Evolutionary conservation across 2,888 invertebrate genomes (phyloP).

Genomic region (Agrypnus murinus): DNA sequence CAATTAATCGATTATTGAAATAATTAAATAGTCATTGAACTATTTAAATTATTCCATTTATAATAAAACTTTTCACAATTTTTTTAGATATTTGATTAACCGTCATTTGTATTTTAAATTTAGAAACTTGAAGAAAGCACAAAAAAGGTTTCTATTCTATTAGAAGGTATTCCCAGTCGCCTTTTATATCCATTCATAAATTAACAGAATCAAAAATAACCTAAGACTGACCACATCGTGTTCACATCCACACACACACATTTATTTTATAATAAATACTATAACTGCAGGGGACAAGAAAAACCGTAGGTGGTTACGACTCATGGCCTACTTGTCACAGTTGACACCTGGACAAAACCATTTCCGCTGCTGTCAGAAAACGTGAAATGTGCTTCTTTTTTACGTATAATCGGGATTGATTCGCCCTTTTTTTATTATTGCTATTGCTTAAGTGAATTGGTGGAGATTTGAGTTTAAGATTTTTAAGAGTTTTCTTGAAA

Average conservation of each 20-base stretch:
- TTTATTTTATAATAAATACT: too few relatives aligned
- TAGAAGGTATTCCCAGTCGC: too few relatives aligned
- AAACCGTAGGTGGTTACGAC: slow-evolving; percentile 4
- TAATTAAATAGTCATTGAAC: too few relatives aligned
- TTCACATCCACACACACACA: too few relatives aligned
- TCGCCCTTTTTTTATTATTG: slow-evolving; percentile 18
- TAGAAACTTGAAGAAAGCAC: too few relatives aligned
- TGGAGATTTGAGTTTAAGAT: slow-evolving; percentile 3
- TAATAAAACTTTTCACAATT: too few relatives aligned
- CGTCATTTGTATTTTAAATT: too few relatives aligned
- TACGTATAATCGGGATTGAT: neutral
- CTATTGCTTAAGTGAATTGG: neutral
- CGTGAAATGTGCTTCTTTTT: neutral
- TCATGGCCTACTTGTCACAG: slow-evolving; percentile 16
- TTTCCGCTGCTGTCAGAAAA: slow-evolving; percentile 17
- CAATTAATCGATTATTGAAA: too few relatives aligned
- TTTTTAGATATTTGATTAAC: too few relatives aligned
- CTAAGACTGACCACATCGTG: neutral
- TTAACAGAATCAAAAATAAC: neutral
- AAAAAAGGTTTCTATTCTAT: too few relatives aligned
- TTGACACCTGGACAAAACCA: slow-evolving; percentile 20
- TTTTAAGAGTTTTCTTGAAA: neutral
- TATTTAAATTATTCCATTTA: too few relatives aligned
- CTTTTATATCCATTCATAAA: slow-evolving; percentile 15
- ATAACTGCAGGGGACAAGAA: neutral